Base-by-base conservation (phyloP, 2,888 invertebrate genomes). In the Dynastes grantii region DNA sequence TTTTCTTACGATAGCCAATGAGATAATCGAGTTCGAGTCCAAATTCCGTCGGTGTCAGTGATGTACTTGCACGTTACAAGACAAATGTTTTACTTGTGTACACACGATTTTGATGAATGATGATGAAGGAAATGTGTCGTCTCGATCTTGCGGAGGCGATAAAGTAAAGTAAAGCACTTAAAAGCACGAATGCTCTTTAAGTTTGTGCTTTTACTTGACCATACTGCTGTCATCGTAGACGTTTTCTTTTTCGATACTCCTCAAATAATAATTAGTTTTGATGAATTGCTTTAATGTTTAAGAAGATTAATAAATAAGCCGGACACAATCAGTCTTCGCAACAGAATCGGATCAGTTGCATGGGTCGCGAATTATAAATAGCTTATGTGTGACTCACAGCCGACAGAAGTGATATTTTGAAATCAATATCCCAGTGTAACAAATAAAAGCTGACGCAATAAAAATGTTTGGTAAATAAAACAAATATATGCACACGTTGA, bases 41-140 rank as follows among this genome's bases (percentile, higher is more conserved):
- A 16, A 58, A 58, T 58, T 58, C 55, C 55, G 22, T 22, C 55
- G 22, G 22, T 27, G 55, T 22, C 55, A 58, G 22, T 58, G 55
- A 4, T 58, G 22, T 40, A 37, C 8, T 67, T 67, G n/a, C 45
- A 45, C 45, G 16, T 45, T 6, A 22, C 45, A 67, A 67, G 40
- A 67, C 45, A 67, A 67, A 67, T 67, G 45, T 67, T 67, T n/a
- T 22, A 45, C 40, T 64, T 67, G 45, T 67, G 65, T 67, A 40
- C 16, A 67, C 45, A 67, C 65, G 45, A 58, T 58, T 67, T 67
- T 67, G 65, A 67, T 45, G 65, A 49, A 67, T 67, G 65, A 67
- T 45, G 40, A 67, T 22, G 22, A 67, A 67, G 22, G 45, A 45
- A 45, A 67, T 45, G 65, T 67, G 40, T 67, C 65, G 40, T 16